These are phyloP conservation scores for Anabacerthia variegaticeps DNA, from an alignment of 2,797 vertebrate genomes.

Conservation along the genomic window DNA sequence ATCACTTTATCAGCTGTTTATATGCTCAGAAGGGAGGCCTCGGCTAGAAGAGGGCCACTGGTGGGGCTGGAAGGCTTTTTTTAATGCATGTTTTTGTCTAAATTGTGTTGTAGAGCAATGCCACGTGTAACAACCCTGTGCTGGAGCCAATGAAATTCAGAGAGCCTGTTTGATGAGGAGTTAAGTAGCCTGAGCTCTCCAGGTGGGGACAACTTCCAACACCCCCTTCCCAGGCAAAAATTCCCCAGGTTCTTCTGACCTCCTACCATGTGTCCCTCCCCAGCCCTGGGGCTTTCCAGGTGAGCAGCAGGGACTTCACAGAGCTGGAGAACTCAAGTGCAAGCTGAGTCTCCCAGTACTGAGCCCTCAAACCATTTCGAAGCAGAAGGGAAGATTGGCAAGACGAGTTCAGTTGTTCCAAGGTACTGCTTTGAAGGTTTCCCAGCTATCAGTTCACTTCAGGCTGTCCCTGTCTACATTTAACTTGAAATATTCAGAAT, in stretches of 20 bases:
- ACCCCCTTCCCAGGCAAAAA: background rate
- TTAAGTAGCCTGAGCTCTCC: background rate
- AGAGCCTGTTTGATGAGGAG: background rate
- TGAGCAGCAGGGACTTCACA: background rate
- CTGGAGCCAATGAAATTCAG: background rate
- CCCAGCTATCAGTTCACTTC: background rate
- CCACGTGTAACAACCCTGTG: background rate
- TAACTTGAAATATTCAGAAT: background rate
- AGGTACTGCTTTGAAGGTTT: background rate
- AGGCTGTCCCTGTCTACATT: background rate
- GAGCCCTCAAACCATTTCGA: background rate
- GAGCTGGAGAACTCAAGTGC: background rate
- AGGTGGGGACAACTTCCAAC: background rate
- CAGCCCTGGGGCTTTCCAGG: background rate
- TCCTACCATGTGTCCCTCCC: background rate
- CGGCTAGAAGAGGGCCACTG: background rate
- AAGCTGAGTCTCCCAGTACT: background rate
- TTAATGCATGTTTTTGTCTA: fast-evolving
- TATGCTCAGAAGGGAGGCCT: constrained; percentile 41
- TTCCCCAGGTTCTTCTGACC: background rate
- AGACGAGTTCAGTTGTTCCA: background rate
- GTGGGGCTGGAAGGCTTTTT: background rate
- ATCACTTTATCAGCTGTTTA: constrained; percentile 57
- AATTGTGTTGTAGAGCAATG: background rate
- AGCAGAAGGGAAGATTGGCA: background rate